phyloP scores from a whole-genome alignment of 2,797 vertebrate genomes.

The Morus bassanus region DNA sequence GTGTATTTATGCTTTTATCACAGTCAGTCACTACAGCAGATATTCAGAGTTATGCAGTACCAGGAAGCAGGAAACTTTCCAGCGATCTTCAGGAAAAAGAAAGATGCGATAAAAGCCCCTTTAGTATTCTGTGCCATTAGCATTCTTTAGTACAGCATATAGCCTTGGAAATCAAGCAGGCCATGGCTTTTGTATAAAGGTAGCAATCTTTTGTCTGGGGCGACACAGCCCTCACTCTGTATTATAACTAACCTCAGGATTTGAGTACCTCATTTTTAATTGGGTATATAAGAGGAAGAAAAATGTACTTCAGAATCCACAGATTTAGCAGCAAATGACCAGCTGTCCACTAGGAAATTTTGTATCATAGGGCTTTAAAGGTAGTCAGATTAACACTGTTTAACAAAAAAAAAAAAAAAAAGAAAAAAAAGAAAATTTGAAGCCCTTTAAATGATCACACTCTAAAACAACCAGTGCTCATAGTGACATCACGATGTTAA shows the following conservation, averaged over 20 bases:
- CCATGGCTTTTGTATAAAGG: not conserved
- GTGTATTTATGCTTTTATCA: not conserved
- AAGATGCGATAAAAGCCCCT: not conserved
- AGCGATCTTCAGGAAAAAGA: not conserved
- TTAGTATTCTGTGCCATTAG: constrained; percentile 4
- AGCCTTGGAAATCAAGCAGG: constrained; percentile 12
- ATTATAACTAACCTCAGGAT: not conserved
- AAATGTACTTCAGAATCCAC: not conserved
- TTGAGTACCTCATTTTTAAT: not conserved
- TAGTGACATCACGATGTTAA: not conserved
- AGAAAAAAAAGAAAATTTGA: not conserved
- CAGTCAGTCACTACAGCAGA: not conserved
- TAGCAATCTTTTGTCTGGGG: not conserved
- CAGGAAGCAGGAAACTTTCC: not conserved
- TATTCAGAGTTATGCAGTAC: not conserved
- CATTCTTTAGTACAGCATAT: not conserved
- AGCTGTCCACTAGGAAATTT: not conserved
- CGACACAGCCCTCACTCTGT: not conserved
- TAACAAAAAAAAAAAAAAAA: too few species aligned
- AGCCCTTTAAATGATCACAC: not conserved
- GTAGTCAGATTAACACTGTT: not conserved
- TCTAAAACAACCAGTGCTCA: not conserved
- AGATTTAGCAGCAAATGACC: not conserved
- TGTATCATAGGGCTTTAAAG: not conserved
- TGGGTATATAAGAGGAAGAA: not conserved